Evolutionary conservation across 2,888 invertebrate species (phyloP), one percentile per base, ranked within the genome.

Genomic region (Muschampia plurimacula): DNA sequence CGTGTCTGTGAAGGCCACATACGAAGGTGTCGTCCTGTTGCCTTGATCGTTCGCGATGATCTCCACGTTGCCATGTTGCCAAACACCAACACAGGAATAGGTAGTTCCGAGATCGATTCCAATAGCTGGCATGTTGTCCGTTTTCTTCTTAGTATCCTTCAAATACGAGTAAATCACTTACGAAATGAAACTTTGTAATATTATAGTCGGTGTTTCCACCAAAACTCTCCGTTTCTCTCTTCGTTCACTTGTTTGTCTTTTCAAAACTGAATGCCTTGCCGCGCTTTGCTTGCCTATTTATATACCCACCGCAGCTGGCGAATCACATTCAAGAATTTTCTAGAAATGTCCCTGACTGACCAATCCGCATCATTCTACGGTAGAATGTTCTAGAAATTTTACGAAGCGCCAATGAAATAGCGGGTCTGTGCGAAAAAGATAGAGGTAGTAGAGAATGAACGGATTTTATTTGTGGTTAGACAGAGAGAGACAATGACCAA

Each of bases 21-120:
- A 98, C 77, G 97, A 97, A 63, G 98, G 98, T 67, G 98, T 98
- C 10, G 97, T 98, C 67, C 98, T 94, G 89, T 98, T 98, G 76
- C 98, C 98, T 90, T 98, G 97, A 86, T 98, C 97, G 86, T 98
- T 98, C 73, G 98, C 97, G 84, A 98, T 97, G 85, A 97, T 97
- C 86, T 97, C 97, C 75, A 97, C 97, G 86, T 97, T 96, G 74
- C 96, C 96, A 84, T 97, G 96, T 85, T 97, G 97, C 95, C 97
- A 97, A n/a, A 97, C 97, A 80, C 97, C 97, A 63, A 97, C 97
- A 84, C 97, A 97, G 49, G 97, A 98, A 88, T 97, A 98, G 8
- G 98, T 98, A 52, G 98, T 98, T 81, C 98, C 98, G 85, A 98
- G 95, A 95, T 98, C 91, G 77, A 91, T 92, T 88, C 91, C 92